phyloP scores from a whole-genome alignment of 1,140 invertebrate genomes.

The Ceratosolen fusciceps region DNA sequence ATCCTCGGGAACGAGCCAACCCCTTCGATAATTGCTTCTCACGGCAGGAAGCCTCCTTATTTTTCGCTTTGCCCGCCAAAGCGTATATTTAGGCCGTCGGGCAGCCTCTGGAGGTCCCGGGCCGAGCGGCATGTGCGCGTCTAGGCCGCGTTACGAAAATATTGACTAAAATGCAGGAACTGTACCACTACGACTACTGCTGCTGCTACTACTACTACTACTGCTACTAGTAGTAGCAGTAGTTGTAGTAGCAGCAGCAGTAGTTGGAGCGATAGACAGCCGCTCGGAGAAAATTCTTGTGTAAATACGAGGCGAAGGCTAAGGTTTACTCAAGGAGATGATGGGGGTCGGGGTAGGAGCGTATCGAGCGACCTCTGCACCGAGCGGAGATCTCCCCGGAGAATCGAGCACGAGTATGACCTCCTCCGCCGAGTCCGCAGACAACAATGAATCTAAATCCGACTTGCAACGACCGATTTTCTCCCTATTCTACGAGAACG shows the following conservation, averaged over 20 bases:
- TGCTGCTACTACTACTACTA: no score
- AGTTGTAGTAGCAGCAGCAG: no score
- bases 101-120: background rate
- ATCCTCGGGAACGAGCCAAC: background rate
- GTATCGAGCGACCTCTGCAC: background rate
- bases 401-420: no score
- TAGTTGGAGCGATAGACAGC: background rate
- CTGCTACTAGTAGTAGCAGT: no score
- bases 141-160: no score
- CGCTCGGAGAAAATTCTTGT: background rate
- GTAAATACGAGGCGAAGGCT: background rate
- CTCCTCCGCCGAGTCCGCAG: no score
- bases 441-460: no score
- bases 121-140: background rate
- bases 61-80: background rate
- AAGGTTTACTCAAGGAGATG: background rate
- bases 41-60: background rate
- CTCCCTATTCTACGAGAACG: no score
- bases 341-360: background rate
- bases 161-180: background rate
- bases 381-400: background rate
- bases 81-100: constrained; percentile 5
- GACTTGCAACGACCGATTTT: no score
- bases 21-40: background rate
- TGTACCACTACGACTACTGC: no score